Evolutionary conservation across 2,888 invertebrate species (phyloP), one percentile per base, ranked within the genome.

Genomic region (Agonopterix subpropinquella): DNA sequence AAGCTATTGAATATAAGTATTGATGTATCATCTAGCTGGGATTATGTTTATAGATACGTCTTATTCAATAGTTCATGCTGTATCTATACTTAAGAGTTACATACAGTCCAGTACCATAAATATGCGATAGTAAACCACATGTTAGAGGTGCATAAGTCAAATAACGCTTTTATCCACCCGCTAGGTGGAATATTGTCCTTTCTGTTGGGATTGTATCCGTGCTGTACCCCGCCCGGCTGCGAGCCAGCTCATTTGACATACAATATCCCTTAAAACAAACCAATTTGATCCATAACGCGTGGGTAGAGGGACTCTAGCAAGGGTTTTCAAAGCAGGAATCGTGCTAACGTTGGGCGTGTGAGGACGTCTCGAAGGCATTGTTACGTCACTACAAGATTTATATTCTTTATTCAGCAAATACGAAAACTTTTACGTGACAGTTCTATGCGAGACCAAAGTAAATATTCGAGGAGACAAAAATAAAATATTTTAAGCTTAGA

Each of bases 371-470:
- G 39, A 41, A 11, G 18, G 44, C 54, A 70, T 71, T 71, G 68
- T 71, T 50, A 61, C 58, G 66, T 70, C 71, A 55, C 55, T 36
- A 4, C 13, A 49, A 64, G 68, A 71, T 70, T 68, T 67, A 71
- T 64, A 52, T 36, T 15, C 43, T 37, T 48, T 45, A 18, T 45
- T 52, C 37, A 44, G 52, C 48, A 52, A 49, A 49, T 56, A 55
- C 53, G 42, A 13, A 28, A 28, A 47, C 47, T 48, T 39, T 36
- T 52, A 51, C 47, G 51, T 45, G 47, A 51, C 50, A 55, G 46
- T 48, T 49, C 50, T 47, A 52, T 48, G 45, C 47, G 42, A 47
- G 47, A 44, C 43, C 18, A 15, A 39, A 39, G 43, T 35, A 36
- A 41, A 45, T 46, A 37, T 49, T 45, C 11, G 11, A 11, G 36